Base-by-base conservation (phyloP, 2,888 invertebrate species). In the Tetragonula carbonaria region DNA sequence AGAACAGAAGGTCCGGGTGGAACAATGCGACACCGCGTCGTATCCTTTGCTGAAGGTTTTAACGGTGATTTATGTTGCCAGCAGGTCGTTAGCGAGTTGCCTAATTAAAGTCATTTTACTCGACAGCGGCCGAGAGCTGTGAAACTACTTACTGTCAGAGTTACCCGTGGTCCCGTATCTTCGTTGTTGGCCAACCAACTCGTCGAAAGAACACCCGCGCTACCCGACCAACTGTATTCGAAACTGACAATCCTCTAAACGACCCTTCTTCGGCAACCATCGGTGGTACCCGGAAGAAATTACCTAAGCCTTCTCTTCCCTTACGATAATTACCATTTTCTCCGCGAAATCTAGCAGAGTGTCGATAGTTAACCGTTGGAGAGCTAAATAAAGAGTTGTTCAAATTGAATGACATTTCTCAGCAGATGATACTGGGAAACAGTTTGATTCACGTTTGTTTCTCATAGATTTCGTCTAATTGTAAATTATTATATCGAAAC, bases 11-110 rank as follows among this genome's bases (percentile, higher is more conserved):
- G 72, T 57, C 38, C 62, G 51, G 53, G 59, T 21, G 68, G 23
- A 77, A 72, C 73, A 76, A 70, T 51, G 45, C 51, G 23, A 57
- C 72, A 57, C 53, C 14, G 33, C 33, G 67, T 33, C 33, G 55
- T 66, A 38, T 28, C 23, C 72, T 38, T 55, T 45, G 53, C 59
- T 55, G 73, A 79, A 80, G 88, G 87, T 87, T 88, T 90, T 90
- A 86, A 86, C 89, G 85, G 89, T 92, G 91, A 92, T 91, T 92
- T 91, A 92, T 92, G 91, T 88, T 90, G 88, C 86, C 86, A 74
- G 83, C 87, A 76, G 86, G 87, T 92, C 91, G 88, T 92, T 91
- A 91, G 90, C 87, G 85, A 88, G 87, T 89, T 88, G 88, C 87
- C 90, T 92, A 92, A 92, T 92, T 92, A 91, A 91, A 91, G 88